These are phyloP conservation scores for Petrosia ficiformis DNA, from an alignment of 37 sponge, comb jelly and placozoan genomes.

Conservation along the genomic window DNA sequence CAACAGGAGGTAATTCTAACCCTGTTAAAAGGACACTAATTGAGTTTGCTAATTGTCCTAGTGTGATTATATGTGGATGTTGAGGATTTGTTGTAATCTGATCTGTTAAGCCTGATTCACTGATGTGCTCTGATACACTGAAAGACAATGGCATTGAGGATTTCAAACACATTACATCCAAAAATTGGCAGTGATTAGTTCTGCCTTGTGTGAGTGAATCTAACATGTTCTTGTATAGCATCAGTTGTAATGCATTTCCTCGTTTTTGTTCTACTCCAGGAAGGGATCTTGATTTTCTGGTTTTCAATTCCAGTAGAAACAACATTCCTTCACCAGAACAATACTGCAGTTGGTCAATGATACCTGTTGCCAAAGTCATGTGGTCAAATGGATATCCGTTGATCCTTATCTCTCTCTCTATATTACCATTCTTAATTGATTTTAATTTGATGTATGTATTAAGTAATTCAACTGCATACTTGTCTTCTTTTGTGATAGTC, in stretches of 20 bases:
- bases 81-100: background rate
- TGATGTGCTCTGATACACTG: background rate
- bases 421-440: slow-evolving; percentile 5
- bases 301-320: slow-evolving; percentile 33
- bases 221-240: slow-evolving; percentile 50
- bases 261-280: slow-evolving; percentile 22
- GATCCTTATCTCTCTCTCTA: slow-evolving; percentile 43
- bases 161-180: slow-evolving; percentile 18
- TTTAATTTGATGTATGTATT: slow-evolving; percentile 32
- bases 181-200: slow-evolving; percentile 5
- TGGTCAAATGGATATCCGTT: slow-evolving; percentile 27
- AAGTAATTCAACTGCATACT: slow-evolving; percentile 32
- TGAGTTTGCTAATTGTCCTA: slow-evolving; percentile 13
- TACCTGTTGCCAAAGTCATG: slow-evolving; percentile 26
- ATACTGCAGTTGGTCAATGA: slow-evolving; percentile 54
- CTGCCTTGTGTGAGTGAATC: slow-evolving; percentile 23
- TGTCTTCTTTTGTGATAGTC: slow-evolving; percentile 42
- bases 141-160: background rate
- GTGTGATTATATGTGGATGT: background rate
- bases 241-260: slow-evolving; percentile 32
- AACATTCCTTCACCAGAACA: background rate
- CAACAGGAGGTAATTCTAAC: slow-evolving; percentile 34
- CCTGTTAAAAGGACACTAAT: slow-evolving; percentile 13
- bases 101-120: background rate
- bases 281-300: slow-evolving; percentile 16